Conservation (phyloP, 2,113 vertebrate genomes). For the Proteles cristata region DNA sequence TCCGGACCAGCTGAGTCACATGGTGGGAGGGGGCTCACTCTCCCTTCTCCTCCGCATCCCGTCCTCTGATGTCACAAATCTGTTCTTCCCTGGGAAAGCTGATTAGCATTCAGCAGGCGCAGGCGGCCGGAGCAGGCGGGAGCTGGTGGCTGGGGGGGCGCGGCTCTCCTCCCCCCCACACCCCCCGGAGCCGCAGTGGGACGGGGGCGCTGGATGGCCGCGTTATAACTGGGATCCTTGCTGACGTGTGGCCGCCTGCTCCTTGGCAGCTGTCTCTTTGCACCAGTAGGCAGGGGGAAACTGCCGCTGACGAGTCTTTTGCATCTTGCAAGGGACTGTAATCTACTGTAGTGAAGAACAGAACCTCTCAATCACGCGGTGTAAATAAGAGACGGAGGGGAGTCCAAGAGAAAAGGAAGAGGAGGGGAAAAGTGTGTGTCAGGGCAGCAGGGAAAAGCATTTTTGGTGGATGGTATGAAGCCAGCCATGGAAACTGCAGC, state of each 20-base stretch:
- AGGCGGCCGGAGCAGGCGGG: conserved; percentile 61
- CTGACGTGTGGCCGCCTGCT: conserved; percentile 85
- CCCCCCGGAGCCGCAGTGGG: conserved; percentile 45
- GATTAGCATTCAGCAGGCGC: conserved; percentile 85
- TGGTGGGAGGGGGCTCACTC: conserved; percentile 79
- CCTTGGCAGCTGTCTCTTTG: conserved; percentile 84
- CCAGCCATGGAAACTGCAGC: conserved; percentile 96
- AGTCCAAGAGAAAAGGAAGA: conserved; percentile 86
- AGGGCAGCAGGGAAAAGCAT: conserved; percentile 88
- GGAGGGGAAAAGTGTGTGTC: conserved; percentile 86
- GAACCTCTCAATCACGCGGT: conserved; percentile 86
- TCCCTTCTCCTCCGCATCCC: conserved; percentile 79
- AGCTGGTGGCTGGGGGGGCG: background rate
- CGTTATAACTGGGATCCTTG: conserved; percentile 86
- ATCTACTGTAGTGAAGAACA: conserved; percentile 87
- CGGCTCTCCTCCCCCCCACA: conserved; percentile 42
- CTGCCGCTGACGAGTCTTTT: conserved; percentile 88
- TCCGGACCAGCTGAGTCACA: conserved; percentile 70
- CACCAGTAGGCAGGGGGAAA: conserved; percentile 87
- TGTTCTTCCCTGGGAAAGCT: conserved; percentile 81
- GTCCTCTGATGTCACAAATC: conserved; percentile 84
- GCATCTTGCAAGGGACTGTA: conserved; percentile 87
- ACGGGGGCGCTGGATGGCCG: conserved; percentile 77
- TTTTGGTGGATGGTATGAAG: conserved; percentile 95
- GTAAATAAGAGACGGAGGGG: conserved; percentile 85